Base-by-base conservation (phyloP, 37 sponge, comb jelly and placozoan genomes). In the Axinella damicornis region DNA sequence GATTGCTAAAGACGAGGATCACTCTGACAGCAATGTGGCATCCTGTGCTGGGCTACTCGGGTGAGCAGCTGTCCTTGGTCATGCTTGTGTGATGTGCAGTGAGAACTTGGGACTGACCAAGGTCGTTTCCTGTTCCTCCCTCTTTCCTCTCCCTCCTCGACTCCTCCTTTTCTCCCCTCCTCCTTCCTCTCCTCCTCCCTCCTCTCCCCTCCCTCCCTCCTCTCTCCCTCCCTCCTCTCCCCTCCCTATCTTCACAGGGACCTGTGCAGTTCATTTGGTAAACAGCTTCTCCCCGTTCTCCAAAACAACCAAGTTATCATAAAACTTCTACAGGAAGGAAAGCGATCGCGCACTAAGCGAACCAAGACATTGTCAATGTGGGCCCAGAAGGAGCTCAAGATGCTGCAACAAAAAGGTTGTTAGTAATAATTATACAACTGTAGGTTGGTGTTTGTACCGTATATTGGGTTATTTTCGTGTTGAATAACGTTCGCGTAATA, bases 11-110 rank as follows among this genome's bases (percentile, higher is more conserved):
- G 99, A 99, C 59, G 82, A 81, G 16, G 97, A 97, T 17, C 80
- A 65, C n/a, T 72, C 99, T 32, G 99, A 99, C 24, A 55, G 76
- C 38, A 85, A 69, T 65, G 72, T 90, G 1, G 79, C 94, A 14
- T 57, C 71, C 27, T 69, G 83, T 70, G 86, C 92, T 73, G 99
- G 99, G 11, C 78, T 99, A 13, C 65, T 99, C 14, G 99, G 98
- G 97, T 97, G 28, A 73, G 92, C 27, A 27, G n/a, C n/a, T n/a
- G n/a, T n/a, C n/a, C n/a, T n/a, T n/a, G n/a, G n/a, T n/a, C n/a
- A n/a, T n/a, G n/a, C n/a, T n/a, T n/a, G n/a, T n/a, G n/a, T n/a
- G n/a, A n/a, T n/a, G n/a, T n/a, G n/a, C n/a, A n/a, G n/a, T n/a
- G n/a, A n/a, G n/a, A n/a, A n/a, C n/a, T n/a, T n/a, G n/a, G n/a